These are phyloP conservation scores for Lucilia sericata DNA, from an alignment of 1,140 invertebrate genomes.

Conservation along the genomic window DNA sequence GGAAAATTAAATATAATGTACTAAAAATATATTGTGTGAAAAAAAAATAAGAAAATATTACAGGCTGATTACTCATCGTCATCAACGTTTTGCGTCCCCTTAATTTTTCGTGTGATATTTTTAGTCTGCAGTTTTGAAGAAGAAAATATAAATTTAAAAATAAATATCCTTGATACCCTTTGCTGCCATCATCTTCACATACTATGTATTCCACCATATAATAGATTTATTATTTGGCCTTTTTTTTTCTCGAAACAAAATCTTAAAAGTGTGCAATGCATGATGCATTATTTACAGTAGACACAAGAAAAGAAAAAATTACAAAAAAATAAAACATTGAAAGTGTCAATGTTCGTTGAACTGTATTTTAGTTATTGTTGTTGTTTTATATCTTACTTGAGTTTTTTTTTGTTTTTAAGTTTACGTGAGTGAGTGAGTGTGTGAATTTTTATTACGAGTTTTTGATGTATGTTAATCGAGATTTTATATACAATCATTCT, in stretches of 20 bases:
- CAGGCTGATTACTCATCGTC: conserved; percentile 35
- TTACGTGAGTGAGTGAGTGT: background rate
- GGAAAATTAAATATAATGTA: background rate
- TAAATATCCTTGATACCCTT: conserved; percentile 43
- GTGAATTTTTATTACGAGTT: background rate
- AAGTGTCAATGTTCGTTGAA: conserved; percentile 13
- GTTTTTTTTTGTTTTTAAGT: no score
- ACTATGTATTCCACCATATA: background rate
- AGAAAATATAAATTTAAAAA: conserved; percentile 16
- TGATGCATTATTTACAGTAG: background rate
- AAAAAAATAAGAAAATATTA: background rate
- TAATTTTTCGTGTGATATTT: conserved; percentile 13
- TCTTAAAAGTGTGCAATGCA: background rate
- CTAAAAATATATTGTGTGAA: background rate
- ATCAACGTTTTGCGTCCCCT: background rate
- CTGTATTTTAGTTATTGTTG: background rate
- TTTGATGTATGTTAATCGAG: background rate
- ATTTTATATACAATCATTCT: background rate
- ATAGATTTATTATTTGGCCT: background rate
- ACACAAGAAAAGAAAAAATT: background rate
- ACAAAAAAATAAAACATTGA: background rate
- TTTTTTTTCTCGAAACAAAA: background rate
- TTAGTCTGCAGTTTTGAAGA: conserved; percentile 28
- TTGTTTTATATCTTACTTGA: background rate
- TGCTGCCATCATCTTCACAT: background rate